Percentiles rank a stretch among this genome's conserved stretches.
Evolutionary conservation across 1,140 invertebrate species (phyloP).

Genomic region (Lepidotrigona ventralis): DNA sequence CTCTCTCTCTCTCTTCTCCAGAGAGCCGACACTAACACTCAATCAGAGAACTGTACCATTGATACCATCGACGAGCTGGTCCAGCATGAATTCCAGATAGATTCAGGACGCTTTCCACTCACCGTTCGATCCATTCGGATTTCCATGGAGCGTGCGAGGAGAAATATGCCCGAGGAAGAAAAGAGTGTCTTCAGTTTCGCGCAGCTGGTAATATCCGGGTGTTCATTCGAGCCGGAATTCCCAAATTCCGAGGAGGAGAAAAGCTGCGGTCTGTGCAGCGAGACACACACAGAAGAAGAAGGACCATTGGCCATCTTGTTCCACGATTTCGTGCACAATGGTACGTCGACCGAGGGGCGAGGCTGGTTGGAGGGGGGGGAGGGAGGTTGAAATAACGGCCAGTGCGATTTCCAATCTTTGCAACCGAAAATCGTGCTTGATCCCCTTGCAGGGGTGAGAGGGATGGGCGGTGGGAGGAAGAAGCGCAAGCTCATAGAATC

Average conservation of each 20-base stretch:
- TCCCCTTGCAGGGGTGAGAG: neutral
- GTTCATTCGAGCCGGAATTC: conserved; percentile 11
- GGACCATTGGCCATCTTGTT: neutral
- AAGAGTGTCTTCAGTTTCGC: conserved; percentile 15
- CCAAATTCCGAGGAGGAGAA: neutral
- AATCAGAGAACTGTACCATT: neutral
- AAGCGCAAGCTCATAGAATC: conserved; percentile 37
- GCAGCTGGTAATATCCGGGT: conserved; percentile 25
- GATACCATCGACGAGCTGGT: neutral
- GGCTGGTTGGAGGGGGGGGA: conserved; percentile 18
- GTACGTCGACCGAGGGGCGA: neutral
- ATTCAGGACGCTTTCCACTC: neutral
- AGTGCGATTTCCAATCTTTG: conserved; percentile 61
- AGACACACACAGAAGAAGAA: neutral
- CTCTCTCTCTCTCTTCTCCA: neutral
- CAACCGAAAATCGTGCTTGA: conserved; percentile 62
- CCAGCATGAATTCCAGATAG: conserved; percentile 1
- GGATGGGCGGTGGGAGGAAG: neutral
- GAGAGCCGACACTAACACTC: neutral
- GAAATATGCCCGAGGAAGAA: neutral
- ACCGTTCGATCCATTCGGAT: conserved; percentile 10
- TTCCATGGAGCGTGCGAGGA: neutral
- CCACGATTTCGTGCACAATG: conserved; percentile 21
- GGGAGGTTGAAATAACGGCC: conserved; percentile 56
- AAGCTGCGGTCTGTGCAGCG: neutral